Evolutionary conservation across 2,797 vertebrate genomes (phyloP).

Genomic region (Myotis findleyi): DNA sequence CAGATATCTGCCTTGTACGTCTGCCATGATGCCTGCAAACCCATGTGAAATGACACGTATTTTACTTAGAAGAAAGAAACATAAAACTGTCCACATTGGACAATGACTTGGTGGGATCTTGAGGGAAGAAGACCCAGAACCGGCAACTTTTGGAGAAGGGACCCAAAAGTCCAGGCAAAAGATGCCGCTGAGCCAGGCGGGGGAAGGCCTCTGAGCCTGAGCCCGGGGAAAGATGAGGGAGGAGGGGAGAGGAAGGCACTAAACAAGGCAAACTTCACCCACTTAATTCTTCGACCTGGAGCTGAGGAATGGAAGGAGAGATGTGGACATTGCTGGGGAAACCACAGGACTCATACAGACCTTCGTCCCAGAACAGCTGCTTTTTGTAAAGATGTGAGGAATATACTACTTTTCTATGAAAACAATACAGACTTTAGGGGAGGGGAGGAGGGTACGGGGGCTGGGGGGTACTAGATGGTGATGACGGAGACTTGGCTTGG

Average conservation of each 20-base stretch:
- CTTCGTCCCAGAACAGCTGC: background rate
- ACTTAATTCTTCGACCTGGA: background rate
- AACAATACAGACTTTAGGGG: conserved; percentile 34
- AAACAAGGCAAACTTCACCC: background rate
- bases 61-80: background rate
- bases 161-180: background rate
- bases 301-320: background rate
- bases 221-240: background rate
- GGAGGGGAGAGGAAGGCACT: background rate
- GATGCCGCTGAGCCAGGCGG: too few species aligned
- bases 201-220: background rate
- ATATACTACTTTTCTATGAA: background rate
- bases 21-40: background rate
- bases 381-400: background rate
- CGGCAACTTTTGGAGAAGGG: background rate
- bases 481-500: background rate
- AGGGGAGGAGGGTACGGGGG: background rate
- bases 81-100: background rate
- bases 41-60: background rate
- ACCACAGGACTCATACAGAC: background rate
- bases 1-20: background rate
- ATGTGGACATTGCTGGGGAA: background rate
- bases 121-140: background rate
- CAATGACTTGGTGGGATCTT: background rate
- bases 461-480: too few species aligned